phyloP scores from a whole-genome alignment of 1,140 invertebrate genomes.

The Calephelis virginiensis region DNA sequence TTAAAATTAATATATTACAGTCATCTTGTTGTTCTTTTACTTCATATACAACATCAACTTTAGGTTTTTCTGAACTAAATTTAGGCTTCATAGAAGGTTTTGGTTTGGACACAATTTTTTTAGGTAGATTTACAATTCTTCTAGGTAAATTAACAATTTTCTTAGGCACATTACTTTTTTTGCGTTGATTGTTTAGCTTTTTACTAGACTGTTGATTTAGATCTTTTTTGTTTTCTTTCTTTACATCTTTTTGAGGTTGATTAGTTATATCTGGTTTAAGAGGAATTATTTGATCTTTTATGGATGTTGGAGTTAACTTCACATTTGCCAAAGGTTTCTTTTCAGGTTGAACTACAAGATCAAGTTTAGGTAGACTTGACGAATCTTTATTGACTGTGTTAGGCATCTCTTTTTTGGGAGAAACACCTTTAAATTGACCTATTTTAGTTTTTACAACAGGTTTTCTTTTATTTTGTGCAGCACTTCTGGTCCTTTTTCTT shows the following conservation, averaged over 20 bases:
- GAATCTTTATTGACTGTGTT: neutral
- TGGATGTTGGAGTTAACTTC: neutral
- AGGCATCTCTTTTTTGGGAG: constrained; percentile 31
- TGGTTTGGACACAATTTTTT: neutral
- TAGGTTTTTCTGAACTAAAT: constrained; percentile 26
- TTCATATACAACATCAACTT: constrained; percentile 53
- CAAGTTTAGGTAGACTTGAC: neutral
- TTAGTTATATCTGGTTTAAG: neutral
- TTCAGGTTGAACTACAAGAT: neutral
- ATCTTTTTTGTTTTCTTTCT: neutral
- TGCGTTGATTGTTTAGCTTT: neutral
- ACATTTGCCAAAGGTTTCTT: neutral
- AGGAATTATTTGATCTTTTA: neutral
- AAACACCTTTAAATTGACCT: constrained; percentile 42
- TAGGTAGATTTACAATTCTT: neutral
- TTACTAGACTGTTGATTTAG: neutral
- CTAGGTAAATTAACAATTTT: neutral
- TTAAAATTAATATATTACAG: constrained; percentile 66
- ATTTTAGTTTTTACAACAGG: constrained; percentile 50
- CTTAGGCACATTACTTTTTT: neutral
- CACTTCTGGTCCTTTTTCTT: constrained; percentile 24
- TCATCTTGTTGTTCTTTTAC: constrained; percentile 59
- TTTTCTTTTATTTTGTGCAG: constrained; percentile 18
- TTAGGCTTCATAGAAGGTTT: constrained; percentile 17
- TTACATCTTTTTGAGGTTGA: neutral